Percentiles rank a stretch among this genome's conserved stretches.
phyloP scores from a whole-genome alignment of 2,888 invertebrate genomes.

The Eilema depressum region DNA sequence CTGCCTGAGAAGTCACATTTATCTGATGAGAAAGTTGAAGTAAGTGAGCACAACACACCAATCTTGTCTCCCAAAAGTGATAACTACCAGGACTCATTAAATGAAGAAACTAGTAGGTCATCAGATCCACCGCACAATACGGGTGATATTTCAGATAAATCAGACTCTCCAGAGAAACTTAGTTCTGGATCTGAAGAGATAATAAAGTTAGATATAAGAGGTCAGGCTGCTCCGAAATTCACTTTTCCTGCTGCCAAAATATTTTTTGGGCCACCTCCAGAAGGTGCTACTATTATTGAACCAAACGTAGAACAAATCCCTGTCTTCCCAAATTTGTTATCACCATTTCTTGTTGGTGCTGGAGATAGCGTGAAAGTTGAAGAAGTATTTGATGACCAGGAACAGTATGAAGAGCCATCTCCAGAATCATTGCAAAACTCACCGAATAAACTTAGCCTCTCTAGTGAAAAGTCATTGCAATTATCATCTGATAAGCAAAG shows the following conservation, averaged over 20 bases:
- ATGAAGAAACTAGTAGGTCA: constrained; percentile 66
- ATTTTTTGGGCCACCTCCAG: constrained; percentile 80
- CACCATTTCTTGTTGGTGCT: constrained; percentile 75
- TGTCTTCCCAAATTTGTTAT: constrained; percentile 73
- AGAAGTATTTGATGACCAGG: constrained; percentile 62
- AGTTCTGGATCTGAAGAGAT: constrained; percentile 82
- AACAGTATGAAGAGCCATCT: constrained; percentile 50
- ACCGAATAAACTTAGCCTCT: constrained; percentile 47
- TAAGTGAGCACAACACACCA: constrained; percentile 52
- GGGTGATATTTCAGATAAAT: constrained; percentile 55
- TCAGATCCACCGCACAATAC: constrained; percentile 54
- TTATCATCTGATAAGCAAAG: constrained; percentile 60
- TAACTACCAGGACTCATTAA: constrained; percentile 75
- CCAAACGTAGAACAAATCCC: constrained; percentile 67
- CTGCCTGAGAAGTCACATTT: constrained; percentile 38
- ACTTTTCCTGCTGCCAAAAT: constrained; percentile 74
- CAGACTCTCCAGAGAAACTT: constrained; percentile 57
- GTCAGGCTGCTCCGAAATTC: constrained; percentile 74
- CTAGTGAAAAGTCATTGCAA: constrained; percentile 59
- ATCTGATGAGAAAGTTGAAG: constrained; percentile 37
- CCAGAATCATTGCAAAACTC: constrained; percentile 42
- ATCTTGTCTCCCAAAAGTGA: constrained; percentile 70
- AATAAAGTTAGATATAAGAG: constrained; percentile 82
- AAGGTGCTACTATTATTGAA: constrained; percentile 70
- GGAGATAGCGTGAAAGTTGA: constrained; percentile 67